Percentiles rank a stretch among this genome's conserved stretches.
These are phyloP conservation scores for Gymnocephalus cernua DNA, from an alignment of 2,113 vertebrate species.

Conservation along the genomic window DNA sequence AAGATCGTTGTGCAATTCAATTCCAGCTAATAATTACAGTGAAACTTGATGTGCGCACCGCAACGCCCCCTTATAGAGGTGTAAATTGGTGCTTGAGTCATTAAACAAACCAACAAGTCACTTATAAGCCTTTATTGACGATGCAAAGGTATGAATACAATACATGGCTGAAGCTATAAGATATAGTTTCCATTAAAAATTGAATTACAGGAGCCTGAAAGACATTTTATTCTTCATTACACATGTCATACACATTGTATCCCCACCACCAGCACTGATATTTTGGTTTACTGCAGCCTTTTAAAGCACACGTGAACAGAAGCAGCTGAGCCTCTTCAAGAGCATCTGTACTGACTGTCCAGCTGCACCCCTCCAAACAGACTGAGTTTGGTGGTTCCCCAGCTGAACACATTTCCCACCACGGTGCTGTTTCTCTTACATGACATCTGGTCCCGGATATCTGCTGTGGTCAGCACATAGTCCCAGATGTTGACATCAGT, in stretches of 20 bases:
- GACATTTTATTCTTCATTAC: slow-evolving; percentile 12
- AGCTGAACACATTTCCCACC: slow-evolving; percentile 84
- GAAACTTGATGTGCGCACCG: neutral
- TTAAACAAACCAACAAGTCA: slow-evolving; percentile 12
- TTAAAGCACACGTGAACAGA: slow-evolving; percentile 19
- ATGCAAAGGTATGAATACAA: slow-evolving; percentile 47
- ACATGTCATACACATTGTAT: neutral
- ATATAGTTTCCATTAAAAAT: slow-evolving; percentile 33
- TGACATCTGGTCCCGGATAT: slow-evolving; percentile 81
- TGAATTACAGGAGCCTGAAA: slow-evolving; percentile 16
- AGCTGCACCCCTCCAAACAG: slow-evolving; percentile 87
- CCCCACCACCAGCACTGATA: slow-evolving; percentile 8
- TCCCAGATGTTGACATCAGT: slow-evolving; percentile 87
- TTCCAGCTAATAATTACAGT: neutral
- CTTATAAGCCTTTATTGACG: slow-evolving; percentile 68
- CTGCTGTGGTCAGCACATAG: slow-evolving; percentile 74
- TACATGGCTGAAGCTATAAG: slow-evolving; percentile 5
- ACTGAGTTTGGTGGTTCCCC: slow-evolving; percentile 84
- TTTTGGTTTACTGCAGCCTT: slow-evolving; percentile 15
- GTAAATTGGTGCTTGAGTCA: slow-evolving; percentile 7
- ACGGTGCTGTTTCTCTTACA: slow-evolving; percentile 67
- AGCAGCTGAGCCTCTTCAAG: slow-evolving; percentile 49
- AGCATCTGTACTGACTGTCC: slow-evolving; percentile 84
- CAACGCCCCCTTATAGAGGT: neutral
- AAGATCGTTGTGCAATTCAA: neutral